Percentiles rank a stretch among this genome's conserved stretches.
phyloP scores from a whole-genome alignment of 2,888 invertebrate species.

The Mystacides longicornis region DNA sequence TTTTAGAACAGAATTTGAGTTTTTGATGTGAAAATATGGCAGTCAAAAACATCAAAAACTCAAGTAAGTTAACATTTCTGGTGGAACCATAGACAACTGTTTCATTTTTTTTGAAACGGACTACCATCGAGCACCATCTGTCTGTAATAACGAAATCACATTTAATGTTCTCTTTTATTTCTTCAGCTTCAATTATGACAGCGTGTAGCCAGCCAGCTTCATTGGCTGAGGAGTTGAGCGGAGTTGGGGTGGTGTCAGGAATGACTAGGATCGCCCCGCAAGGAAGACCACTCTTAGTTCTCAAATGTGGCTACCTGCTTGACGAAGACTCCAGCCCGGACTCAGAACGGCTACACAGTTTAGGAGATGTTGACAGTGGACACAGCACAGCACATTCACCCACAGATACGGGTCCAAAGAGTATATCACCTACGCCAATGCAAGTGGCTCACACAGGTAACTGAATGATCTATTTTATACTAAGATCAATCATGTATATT shows the following conservation, averaged over 20 bases:
- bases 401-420: slow-evolving; percentile 73
- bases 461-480: neutral
- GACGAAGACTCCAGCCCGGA: slow-evolving; percentile 83
- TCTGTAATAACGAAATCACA: too few species aligned
- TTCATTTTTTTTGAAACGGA: too few species aligned
- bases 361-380: slow-evolving; percentile 77
- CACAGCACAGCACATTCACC: slow-evolving; percentile 90
- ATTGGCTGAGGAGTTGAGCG: slow-evolving; percentile 61
- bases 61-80: too few species aligned
- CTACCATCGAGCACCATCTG: too few species aligned
- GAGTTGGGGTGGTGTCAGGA: slow-evolving; percentile 28
- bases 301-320: slow-evolving; percentile 66
- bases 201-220: slow-evolving; percentile 50
- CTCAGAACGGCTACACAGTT: slow-evolving; percentile 70
- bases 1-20: too few species aligned
- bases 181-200: slow-evolving; percentile 17
- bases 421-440: slow-evolving; percentile 67
- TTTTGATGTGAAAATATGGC: too few species aligned
- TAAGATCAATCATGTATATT: neutral
- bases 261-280: slow-evolving; percentile 21
- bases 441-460: slow-evolving; percentile 41
- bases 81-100: too few species aligned
- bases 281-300: slow-evolving; percentile 54
- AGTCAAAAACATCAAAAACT: too few species aligned
- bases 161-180: neutral